These are phyloP conservation scores for Ryuthela nishihirai DNA, from an alignment of 2,888 invertebrate genomes.

Conservation along the genomic window DNA sequence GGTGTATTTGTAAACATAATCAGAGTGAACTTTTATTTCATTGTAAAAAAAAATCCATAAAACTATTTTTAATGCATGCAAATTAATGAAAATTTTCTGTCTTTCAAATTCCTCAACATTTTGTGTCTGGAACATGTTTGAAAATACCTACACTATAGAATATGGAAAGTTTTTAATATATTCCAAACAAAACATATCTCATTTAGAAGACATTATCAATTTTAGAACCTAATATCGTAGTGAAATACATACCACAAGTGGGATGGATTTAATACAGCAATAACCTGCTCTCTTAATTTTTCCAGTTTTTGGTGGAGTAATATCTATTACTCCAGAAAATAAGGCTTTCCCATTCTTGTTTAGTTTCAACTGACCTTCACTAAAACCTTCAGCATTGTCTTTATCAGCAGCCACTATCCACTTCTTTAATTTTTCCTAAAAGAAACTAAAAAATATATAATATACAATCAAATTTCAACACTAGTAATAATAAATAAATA, in stretches of 20 bases:
- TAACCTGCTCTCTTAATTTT: slow-evolving; percentile 68
- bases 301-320: slow-evolving; percentile 75
- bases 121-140: no score
- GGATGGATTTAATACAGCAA: slow-evolving; percentile 69
- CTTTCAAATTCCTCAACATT: no score
- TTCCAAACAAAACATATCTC: neutral
- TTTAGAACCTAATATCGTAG: neutral
- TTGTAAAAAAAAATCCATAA: no score
- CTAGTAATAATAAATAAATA: neutral
- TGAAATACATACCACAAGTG: slow-evolving; percentile 58
- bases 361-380: slow-evolving; percentile 14
- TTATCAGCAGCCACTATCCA: slow-evolving; percentile 39
- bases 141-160: no score
- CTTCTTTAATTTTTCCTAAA: slow-evolving; percentile 32
- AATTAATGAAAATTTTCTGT: no score
- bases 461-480: neutral
- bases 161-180: no score
- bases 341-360: slow-evolving; percentile 40
- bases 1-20: no score
- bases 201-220: neutral
- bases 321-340: slow-evolving; percentile 50
- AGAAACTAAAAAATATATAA: no score
- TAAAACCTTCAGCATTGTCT: slow-evolving; percentile 32
- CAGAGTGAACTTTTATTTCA: no score
- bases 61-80: no score